Evolutionary conservation across 2,888 invertebrate species (phyloP), one percentile per base, ranked within the genome.

Genomic region (Gisinianus flammeolus): DNA sequence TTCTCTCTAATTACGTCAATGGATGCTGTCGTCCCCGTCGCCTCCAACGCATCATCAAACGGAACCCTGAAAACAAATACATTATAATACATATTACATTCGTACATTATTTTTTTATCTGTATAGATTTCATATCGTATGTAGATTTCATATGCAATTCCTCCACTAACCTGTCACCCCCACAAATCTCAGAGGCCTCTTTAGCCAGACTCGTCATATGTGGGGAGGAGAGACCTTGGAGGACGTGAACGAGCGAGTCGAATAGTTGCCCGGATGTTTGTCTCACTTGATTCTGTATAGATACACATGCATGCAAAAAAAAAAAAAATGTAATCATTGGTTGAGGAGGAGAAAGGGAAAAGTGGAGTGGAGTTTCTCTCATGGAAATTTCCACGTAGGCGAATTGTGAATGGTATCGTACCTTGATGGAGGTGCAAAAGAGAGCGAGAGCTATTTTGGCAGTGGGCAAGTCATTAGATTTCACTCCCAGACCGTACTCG

Each of bases 31-130:
- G 94, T 96, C 3, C 93, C 93, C 58, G 96, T 91, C 86, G 93
- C 94, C 0, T 97, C 96, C 8, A 97, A 87, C 0, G 96, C 95
- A 86, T 96, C 94, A 80, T 94, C 86, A 26, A 95, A 90, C 85
- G 93, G 93, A 85, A 93, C 93, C 80, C 94, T 94, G 87, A 35
- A 88, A 66, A n/a, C 8, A n/a, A 58, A 24, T 2, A 58, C 6
- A 4, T 56, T n/a, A n/a, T 58, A 6, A 58, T 58, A 58, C 2
- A 58, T 58, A n/a, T n/a, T 24, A 2, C 26, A 62, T 62, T 62
- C 62, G 2, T 19, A 19, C 31, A 16, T 6, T 31, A 10, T 58
- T 8, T 24, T 72, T 33, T 72, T 68, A 12, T 72, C 44, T 3
- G 71, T 19, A 28, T 28, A 28, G 10, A n/a, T 24, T 24, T 8